These are phyloP conservation scores for Folsomia candida DNA, from an alignment of 2,888 invertebrate genomes.

Conservation along the genomic window DNA sequence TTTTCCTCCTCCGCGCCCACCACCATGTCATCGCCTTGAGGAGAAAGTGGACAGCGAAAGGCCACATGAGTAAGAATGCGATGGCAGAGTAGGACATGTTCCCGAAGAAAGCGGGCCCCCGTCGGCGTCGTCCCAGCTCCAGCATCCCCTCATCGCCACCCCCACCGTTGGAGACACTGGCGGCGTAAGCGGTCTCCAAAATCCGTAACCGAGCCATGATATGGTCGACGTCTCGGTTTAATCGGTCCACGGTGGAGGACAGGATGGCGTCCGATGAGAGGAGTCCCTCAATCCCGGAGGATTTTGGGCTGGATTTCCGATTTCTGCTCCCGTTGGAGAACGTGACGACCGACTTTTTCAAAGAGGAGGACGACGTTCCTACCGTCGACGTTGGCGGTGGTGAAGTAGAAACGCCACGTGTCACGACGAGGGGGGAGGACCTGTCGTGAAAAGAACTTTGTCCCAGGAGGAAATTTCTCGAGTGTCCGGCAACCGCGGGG, in stretches of 20 bases:
- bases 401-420: neutral
- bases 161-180: conserved; percentile 41
- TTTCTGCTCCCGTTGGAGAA: conserved; percentile 13
- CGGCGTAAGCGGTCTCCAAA: conserved; percentile 45
- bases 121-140: conserved; percentile 53
- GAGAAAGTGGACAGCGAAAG: conserved; percentile 58
- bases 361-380: neutral
- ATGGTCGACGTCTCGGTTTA: conserved; percentile 48
- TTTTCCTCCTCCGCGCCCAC: conserved; percentile 36
- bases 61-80: conserved; percentile 65
- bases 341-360: neutral
- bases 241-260: conserved; percentile 43
- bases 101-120: conserved; percentile 63
- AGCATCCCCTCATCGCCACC: too few species aligned
- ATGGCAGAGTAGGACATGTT: conserved; percentile 62
- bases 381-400: neutral
- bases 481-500: neutral
- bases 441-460: neutral
- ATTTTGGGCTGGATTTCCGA: conserved; percentile 12
- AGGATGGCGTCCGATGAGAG: conserved; percentile 6
- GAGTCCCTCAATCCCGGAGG: neutral
- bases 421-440: neutral
- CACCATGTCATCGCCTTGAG: conserved; percentile 46
- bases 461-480: conserved; percentile 13
- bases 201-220: conserved; percentile 46